Conservation (phyloP, 2,113 vertebrate genomes). For the Xyrauchen texanus region DNA sequence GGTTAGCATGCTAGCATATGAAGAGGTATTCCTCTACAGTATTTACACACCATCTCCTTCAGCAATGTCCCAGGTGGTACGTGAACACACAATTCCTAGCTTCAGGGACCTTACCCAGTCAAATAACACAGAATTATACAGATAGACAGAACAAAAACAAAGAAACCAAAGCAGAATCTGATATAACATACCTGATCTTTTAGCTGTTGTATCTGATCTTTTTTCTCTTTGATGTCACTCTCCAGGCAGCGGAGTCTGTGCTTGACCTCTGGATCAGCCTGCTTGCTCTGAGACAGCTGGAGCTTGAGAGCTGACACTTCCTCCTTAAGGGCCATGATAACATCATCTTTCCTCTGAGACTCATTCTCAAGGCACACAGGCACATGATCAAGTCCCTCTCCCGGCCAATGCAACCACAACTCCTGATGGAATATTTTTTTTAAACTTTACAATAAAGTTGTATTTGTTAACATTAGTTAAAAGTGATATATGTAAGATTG, state of each 20-base stretch:
- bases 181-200: slow-evolving; percentile 72
- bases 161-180: background rate
- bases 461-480: too few relatives aligned
- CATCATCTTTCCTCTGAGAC: slow-evolving; percentile 64
- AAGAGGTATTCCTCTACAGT: too few relatives aligned
- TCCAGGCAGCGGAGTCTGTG: slow-evolving; percentile 59
- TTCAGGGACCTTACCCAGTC: too few relatives aligned
- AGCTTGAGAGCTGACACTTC: slow-evolving; percentile 66
- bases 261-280: slow-evolving; percentile 37
- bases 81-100: too few relatives aligned
- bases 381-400: slow-evolving; percentile 61
- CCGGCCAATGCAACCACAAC: slow-evolving; percentile 61
- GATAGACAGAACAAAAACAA: too few relatives aligned
- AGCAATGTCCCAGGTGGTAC: too few relatives aligned
- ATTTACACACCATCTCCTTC: too few relatives aligned
- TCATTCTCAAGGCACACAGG: slow-evolving; percentile 60
- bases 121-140: too few relatives aligned
- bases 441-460: too few relatives aligned
- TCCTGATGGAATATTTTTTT: slow-evolving; percentile 70
- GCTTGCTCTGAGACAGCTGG: slow-evolving; percentile 45
- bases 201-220: slow-evolving; percentile 72
- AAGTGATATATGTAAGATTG: too few relatives aligned
- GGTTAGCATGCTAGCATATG: too few relatives aligned
- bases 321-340: slow-evolving; percentile 67
- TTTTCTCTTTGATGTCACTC: slow-evolving; percentile 62